Evolutionary conservation across 1,140 invertebrate genomes (phyloP), one percentile per base, ranked within the genome.

Genomic region (Belonocnema kinseyi): DNA sequence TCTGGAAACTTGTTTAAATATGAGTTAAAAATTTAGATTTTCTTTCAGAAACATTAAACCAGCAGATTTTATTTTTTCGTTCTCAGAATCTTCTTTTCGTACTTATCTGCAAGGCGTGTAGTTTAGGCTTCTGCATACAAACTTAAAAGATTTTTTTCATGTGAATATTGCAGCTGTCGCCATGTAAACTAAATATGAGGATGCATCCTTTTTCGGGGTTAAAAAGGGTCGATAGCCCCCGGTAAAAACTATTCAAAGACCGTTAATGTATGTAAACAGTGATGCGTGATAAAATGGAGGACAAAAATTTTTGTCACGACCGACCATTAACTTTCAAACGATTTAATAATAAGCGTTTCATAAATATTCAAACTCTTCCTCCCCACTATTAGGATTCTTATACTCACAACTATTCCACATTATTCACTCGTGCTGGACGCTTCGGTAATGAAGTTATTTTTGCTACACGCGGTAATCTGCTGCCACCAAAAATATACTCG

Each of bases 351-450:
- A 76, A 77, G 72, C 73, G 50, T 16, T 21, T 75, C 76, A 80
- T 80, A 71, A 81, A 78, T 78, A 81, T 81, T 81, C 77, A 81
- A 56, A 77, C n/a, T 17, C 50, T 51, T 66, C 17, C 46, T 52
- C 40, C 14, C 56, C 21, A 19, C 4, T 4, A 19, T 53, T 52
- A 40, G 61, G 61, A 26, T 46, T 66, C 46, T 33, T 33, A 33
- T 66, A 40, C 26, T 16, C 26, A 46, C 53, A 54, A 4, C 26
- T 11, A 19, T 8, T 58, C 13, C 12, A 58, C 40, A 11, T 10
- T 46, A 46, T 46, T 46, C 1, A 46, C 40, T 8, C 40, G 40
- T 46, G 10, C 40, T 33, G 19, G 19, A 58, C 10, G 19, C 19
- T 46, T 66, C 33, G 26, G 26, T 13, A 66, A 66, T 66, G 1